phyloP scores from a whole-genome alignment of 1,140 invertebrate species.

The Camponotus pennsylvanicus region DNA sequence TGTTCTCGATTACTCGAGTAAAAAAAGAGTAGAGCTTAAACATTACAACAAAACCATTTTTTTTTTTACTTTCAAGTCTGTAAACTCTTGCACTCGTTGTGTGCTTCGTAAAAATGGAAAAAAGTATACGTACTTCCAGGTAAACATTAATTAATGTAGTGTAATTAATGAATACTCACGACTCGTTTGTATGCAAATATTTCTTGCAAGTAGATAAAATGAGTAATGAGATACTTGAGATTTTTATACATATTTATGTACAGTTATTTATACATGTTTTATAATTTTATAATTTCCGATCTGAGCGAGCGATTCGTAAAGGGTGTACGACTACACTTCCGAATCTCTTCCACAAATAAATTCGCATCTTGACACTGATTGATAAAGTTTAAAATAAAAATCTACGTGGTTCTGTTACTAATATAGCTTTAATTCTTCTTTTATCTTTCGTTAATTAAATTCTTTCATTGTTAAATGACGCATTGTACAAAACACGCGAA shows the following conservation, averaged over 20 bases:
- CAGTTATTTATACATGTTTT: neutral
- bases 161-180: neutral
- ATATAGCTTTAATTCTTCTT: neutral
- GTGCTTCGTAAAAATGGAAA: neutral
- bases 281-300: neutral
- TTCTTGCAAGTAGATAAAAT: neutral
- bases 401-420: neutral
- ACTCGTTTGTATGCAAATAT: neutral
- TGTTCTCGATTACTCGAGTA: neutral
- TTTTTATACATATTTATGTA: constrained; percentile 26
- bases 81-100: neutral
- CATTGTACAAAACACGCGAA: neutral
- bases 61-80: neutral
- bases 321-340: neutral
- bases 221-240: neutral
- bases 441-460: neutral
- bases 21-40: neutral
- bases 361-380: neutral
- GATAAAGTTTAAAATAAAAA: constrained; percentile 23
- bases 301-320: neutral
- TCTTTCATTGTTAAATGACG: neutral
- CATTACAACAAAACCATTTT: neutral
- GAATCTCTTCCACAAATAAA: neutral
- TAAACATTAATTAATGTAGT: constrained; percentile 19
- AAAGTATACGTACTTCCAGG: neutral